Evolutionary conservation across 2,888 invertebrate species (phyloP).

Genomic region (Allygus modestus): DNA sequence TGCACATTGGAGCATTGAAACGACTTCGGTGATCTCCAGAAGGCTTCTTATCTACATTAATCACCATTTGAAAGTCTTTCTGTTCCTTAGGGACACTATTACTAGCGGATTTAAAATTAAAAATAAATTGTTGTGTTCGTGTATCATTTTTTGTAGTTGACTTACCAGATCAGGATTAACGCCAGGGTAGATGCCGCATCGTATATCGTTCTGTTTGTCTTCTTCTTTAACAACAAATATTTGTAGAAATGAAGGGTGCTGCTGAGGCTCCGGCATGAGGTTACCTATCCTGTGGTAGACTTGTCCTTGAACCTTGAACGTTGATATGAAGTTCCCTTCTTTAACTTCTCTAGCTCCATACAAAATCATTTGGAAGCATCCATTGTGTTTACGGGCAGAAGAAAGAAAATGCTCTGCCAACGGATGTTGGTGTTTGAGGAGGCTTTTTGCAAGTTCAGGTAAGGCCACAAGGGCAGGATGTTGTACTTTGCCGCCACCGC

Average conservation of each 20-base stretch:
- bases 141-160: constrained; percentile 63
- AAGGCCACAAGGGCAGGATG: constrained; percentile 24
- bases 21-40: constrained; percentile 54
- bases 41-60: constrained; percentile 62
- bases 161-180: constrained; percentile 48
- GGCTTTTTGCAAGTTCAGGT: background rate
- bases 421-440: constrained; percentile 38
- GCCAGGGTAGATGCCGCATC: constrained; percentile 44
- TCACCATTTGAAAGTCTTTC: constrained; percentile 62
- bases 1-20: constrained; percentile 61
- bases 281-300: constrained; percentile 68
- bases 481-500: constrained; percentile 61
- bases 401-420: constrained; percentile 61
- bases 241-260: constrained; percentile 68
- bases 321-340: constrained; percentile 63
- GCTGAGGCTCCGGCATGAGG: constrained; percentile 64
- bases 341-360: constrained; percentile 63
- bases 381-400: constrained; percentile 63
- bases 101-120: constrained; percentile 62
- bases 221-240: constrained; percentile 67
- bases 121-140: constrained; percentile 63
- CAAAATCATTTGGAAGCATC: constrained; percentile 66
- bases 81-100: constrained; percentile 58
- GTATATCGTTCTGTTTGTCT: constrained; percentile 54
- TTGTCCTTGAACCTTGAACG: constrained; percentile 69